Percentiles rank a stretch among this genome's conserved stretches.
phyloP scores from a whole-genome alignment of 2,113 vertebrate species.

The Peromyscus californicus region DNA sequence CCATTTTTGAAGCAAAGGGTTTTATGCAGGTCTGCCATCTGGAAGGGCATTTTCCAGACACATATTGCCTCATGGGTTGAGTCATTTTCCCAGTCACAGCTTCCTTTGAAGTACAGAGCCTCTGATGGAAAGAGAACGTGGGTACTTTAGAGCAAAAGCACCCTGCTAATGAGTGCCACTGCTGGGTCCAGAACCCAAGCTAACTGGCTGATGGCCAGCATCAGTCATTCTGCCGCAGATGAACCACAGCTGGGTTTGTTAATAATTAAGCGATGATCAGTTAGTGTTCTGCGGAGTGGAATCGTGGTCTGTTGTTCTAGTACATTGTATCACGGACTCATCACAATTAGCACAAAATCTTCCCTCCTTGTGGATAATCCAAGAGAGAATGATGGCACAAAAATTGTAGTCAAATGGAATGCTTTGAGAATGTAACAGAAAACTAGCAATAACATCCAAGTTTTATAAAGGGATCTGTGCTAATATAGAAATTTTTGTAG shows the following conservation, averaged over 20 bases:
- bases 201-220: neutral
- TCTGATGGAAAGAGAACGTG: neutral
- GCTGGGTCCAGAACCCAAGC: neutral
- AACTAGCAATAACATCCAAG: neutral
- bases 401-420: neutral
- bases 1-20: slow-evolving; percentile 7
- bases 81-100: neutral
- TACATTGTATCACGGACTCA: neutral
- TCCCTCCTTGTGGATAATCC: neutral
- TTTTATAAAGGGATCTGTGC: slow-evolving; percentile 7
- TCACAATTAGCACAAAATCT: neutral
- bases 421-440: neutral
- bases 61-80: neutral
- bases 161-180: neutral
- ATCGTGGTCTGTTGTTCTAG: neutral
- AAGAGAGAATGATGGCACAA: neutral
- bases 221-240: neutral
- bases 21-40: slow-evolving; percentile 37
- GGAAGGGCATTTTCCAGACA: slow-evolving; percentile 21
- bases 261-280: slow-evolving; percentile 17
- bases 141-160: neutral
- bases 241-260: neutral
- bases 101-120: neutral
- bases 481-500: neutral
- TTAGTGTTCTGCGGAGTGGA: too few relatives aligned